A percentile compares a stretch with the other conserved stretches of the same genome.
Evolutionary conservation across 2,888 invertebrate genomes (phyloP).

Genomic region (Bugula neritina): DNA sequence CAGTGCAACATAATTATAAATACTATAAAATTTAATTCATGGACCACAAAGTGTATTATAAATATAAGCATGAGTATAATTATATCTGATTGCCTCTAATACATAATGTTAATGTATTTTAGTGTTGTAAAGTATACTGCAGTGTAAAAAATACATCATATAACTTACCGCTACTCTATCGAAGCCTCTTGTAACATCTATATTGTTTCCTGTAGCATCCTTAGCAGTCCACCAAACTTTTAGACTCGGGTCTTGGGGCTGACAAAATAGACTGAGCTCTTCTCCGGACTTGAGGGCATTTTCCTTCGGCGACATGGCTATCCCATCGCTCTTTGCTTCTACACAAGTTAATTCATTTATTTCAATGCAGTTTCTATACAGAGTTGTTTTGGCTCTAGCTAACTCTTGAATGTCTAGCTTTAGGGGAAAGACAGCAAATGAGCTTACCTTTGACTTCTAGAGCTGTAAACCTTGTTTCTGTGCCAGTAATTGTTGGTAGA

Average conservation of each 20-base stretch:
- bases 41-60: too few relatives aligned
- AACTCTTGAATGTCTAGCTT: too few relatives aligned
- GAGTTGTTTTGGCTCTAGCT: too few relatives aligned
- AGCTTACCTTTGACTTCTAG: constrained; percentile 25
- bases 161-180: constrained; percentile 25
- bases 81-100: too few relatives aligned
- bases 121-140: too few relatives aligned
- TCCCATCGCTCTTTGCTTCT: constrained; percentile 20
- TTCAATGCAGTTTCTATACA: too few relatives aligned
- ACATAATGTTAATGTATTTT: too few relatives aligned
- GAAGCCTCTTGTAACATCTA: constrained; percentile 18
- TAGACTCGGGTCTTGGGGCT: constrained; percentile 11
- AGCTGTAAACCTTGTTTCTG: background rate
- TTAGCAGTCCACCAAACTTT: constrained; percentile 27
- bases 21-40: too few relatives aligned
- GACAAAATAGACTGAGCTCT: constrained; percentile 24
- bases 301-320: constrained; percentile 3
- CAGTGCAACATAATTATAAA: too few relatives aligned
- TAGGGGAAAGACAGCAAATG: too few relatives aligned
- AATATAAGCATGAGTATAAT: too few relatives aligned
- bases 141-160: too few relatives aligned
- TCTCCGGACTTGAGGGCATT: constrained; percentile 17
- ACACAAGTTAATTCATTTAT: background rate
- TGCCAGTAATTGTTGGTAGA: constrained; percentile 22
- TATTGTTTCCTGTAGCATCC: constrained; percentile 9